Conservation (phyloP, 2,797 vertebrate species). For the Spheniscus humboldti region DNA sequence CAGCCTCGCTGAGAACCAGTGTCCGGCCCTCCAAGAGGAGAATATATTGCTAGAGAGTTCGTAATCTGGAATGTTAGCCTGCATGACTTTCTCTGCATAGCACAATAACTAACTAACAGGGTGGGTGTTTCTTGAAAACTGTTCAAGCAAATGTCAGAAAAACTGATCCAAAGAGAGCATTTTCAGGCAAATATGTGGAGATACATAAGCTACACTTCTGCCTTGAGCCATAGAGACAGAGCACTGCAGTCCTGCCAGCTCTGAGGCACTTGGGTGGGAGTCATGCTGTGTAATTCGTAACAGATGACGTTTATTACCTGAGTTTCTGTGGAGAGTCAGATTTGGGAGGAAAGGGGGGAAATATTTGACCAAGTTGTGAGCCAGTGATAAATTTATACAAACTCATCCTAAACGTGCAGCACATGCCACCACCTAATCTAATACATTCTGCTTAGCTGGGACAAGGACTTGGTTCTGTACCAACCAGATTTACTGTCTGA, state of each 20-base stretch:
- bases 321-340: background rate
- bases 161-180: background rate
- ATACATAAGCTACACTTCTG: background rate
- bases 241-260: background rate
- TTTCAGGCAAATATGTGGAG: constrained; percentile 47
- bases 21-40: background rate
- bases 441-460: background rate
- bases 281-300: background rate
- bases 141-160: constrained; percentile 12
- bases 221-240: background rate
- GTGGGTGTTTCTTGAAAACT: constrained; percentile 12
- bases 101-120: background rate
- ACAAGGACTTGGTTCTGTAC: background rate
- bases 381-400: background rate
- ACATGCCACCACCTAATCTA: background rate
- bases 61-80: background rate
- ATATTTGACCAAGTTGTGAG: background rate
- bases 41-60: background rate
- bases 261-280: background rate
- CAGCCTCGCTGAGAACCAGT: background rate
- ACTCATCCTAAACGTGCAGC: background rate
- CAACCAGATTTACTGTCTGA: background rate
- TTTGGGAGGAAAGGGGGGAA: background rate
- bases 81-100: background rate
- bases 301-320: constrained; percentile 47